Evolutionary conservation across 2,888 invertebrate genomes (phyloP), one percentile per base, ranked within the genome.

Genomic region (Venusia cambrica): DNA sequence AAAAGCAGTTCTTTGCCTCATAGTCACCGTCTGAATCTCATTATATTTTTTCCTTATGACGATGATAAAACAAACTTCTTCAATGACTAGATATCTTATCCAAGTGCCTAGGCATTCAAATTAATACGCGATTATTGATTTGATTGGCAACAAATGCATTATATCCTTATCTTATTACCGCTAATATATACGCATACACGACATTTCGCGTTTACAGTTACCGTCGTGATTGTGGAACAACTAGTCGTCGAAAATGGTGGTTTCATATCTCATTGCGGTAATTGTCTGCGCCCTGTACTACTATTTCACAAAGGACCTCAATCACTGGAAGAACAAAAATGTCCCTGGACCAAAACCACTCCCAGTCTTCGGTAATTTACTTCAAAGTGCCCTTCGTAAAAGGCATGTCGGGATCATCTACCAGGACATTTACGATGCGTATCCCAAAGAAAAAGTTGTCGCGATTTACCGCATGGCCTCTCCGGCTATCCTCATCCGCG

Each of bases 381-480:
- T 54, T n/a, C 52, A 62, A 4, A 55, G 55, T 1, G 52, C 51
- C 8, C 45, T 59, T 1, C 50, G 65, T 25, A 50, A 33, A 13
- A 58, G 62, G 13, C 54, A 57, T 9, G 19, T 54, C n/a, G 60
- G 57, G 2, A 28, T 54, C 5, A 20, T 57, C 2, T 62, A 50
- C 38, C 51, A 50, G 28, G 61, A 69, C 20, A 48, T 73, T 6
- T 77, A 76, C 48, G 44, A 62, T 5, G 46, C 61, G n/a, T 77
- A 53, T 42, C 62, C 67, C 0, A 45, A 71, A 2, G 73, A 73
- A 37, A 69, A 64, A 40, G 48, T 70, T 2, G 60, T 77, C 2
- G 77, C 77, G 2, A 30, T 73, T 2, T 73, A 55, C 43, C 57
- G 63, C 38, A 61, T 73, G 57, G 61, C 57, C 3, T 43, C 51